phyloP scores from a whole-genome alignment of 2,113 vertebrate genomes.

The Blennius ocellaris region DNA sequence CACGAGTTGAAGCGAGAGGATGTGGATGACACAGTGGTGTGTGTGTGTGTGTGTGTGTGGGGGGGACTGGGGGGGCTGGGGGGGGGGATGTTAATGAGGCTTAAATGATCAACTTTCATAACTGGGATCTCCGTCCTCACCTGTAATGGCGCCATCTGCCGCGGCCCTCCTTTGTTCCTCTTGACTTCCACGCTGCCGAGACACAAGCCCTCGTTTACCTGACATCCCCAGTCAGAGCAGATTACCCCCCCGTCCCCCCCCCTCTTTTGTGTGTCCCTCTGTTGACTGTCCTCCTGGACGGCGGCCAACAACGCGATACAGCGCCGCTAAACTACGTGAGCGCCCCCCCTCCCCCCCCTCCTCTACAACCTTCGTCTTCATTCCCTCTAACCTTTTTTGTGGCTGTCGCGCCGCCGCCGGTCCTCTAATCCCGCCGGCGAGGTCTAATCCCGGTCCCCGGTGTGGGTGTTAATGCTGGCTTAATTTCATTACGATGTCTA shows the following conservation, averaged over 20 bases:
- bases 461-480: conserved; percentile 65
- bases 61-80: too few species aligned
- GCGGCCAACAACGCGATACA: conserved; percentile 56
- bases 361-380: conserved; percentile 44
- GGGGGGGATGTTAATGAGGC: neutral
- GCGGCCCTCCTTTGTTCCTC: conserved; percentile 50
- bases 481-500: conserved; percentile 76
- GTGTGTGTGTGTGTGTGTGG: too few species aligned
- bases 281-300: conserved; percentile 63
- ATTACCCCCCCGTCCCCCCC: conserved; percentile 23
- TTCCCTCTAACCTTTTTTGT: conserved; percentile 37
- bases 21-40: neutral
- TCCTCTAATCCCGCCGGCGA: conserved; percentile 57
- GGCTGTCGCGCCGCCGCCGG: conserved; percentile 41
- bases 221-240: conserved; percentile 44
- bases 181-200: conserved; percentile 36
- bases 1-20: too few species aligned
- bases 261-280: conserved; percentile 51
- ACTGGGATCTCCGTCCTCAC: conserved; percentile 23
- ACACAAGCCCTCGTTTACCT: conserved; percentile 59
- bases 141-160: conserved; percentile 33
- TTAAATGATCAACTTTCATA: conserved; percentile 2
- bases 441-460: conserved; percentile 64
- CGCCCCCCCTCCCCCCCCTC: neutral
- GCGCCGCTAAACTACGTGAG: conserved; percentile 52